Percentiles rank a stretch among this genome's conserved stretches.
Conservation (phyloP, 2,797 vertebrate species). For the Myotis vivesi region DNA sequence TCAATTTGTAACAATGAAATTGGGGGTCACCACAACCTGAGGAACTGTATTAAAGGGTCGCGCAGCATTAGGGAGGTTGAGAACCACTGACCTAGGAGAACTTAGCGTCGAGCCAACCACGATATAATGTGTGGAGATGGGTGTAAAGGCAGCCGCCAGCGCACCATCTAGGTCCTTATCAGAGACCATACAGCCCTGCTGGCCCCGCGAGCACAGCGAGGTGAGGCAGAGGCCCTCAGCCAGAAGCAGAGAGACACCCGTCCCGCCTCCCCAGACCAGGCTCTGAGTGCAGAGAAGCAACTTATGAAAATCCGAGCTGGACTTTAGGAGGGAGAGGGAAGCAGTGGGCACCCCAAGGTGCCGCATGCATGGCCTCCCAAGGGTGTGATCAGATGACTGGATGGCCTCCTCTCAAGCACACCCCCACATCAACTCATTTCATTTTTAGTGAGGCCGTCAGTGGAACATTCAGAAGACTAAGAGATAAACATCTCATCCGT, state of each 20-base stretch:
- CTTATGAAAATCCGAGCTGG: fast-evolving
- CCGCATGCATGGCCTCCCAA: fast-evolving
- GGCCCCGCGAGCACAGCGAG: fast-evolving
- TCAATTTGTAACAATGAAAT: no score
- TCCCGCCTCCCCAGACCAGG: neutral
- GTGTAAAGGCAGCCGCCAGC: fast-evolving
- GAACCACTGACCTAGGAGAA: no score
- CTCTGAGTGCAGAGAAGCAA: neutral
- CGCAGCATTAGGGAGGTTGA: no score
- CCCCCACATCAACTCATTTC: neutral
- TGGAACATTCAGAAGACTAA: neutral
- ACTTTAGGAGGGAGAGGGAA: neutral
- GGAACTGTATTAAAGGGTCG: no score
- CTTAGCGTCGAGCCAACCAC: fast-evolving
- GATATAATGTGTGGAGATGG: neutral
- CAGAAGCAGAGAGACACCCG: neutral
- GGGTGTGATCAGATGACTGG: neutral
- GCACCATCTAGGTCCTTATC: neutral
- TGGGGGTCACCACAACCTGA: no score
- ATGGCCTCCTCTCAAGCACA: fast-evolving
- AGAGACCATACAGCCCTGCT: neutral
- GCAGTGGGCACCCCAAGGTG: neutral
- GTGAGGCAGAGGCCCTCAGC: neutral
- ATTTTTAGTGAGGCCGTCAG: neutral
- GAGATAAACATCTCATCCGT: neutral